These are phyloP conservation scores for Chaetophractus vellerosus DNA, from an alignment of 2,797 vertebrate genomes.

Conservation along the genomic window DNA sequence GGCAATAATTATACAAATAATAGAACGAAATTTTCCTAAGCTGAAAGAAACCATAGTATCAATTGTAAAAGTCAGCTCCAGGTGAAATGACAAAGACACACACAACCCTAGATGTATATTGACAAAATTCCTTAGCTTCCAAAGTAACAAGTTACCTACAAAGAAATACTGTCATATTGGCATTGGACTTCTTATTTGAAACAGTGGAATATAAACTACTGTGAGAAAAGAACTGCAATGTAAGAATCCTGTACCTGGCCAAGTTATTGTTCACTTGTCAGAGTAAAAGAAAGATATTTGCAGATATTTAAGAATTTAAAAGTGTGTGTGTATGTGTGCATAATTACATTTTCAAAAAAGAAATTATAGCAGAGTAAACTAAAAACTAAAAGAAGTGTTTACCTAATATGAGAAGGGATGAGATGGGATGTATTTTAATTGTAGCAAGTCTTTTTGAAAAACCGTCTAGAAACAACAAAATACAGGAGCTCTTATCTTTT, in stretches of 20 bases:
- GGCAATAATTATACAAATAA: not conserved
- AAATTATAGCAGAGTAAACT: constrained; percentile 14
- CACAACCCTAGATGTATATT: not conserved
- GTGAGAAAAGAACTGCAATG: not conserved
- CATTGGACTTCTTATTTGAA: not conserved
- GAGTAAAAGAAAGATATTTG: not conserved
- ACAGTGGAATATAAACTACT: not conserved
- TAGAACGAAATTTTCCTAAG: not conserved
- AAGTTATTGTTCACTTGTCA: not conserved
- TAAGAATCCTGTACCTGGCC: not conserved
- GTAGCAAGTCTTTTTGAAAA: constrained; percentile 24
- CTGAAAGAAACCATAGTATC: not conserved
- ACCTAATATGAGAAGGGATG: not conserved
- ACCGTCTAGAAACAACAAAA: not conserved
- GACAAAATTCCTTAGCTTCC: not conserved
- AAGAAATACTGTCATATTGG: not conserved
- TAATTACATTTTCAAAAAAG: not conserved
- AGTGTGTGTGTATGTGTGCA: not conserved
- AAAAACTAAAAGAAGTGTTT: not conserved
- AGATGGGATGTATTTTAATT: not conserved
- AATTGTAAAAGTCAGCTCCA: not conserved
- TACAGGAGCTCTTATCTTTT: not conserved
- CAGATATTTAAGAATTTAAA: not conserved
- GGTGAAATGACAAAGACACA: not conserved
- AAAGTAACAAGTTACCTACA: not conserved